A percentile compares a stretch with the other conserved stretches of the same genome.
phyloP scores from a whole-genome alignment of 2,113 vertebrate species.

The Dendrocopos noguchii region DNA sequence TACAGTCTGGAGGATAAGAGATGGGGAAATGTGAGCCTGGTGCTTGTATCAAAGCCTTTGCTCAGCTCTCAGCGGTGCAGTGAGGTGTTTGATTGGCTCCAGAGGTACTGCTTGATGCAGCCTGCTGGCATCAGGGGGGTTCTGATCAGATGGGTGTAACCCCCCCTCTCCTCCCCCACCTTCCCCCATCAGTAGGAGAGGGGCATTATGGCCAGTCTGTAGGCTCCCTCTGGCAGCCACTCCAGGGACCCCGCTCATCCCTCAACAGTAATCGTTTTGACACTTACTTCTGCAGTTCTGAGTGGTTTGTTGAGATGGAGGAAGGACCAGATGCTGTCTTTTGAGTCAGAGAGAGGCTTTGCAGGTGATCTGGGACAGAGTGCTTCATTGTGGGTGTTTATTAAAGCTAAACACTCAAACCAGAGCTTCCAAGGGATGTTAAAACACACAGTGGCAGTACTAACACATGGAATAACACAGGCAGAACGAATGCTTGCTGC shows the following conservation, averaged over 20 bases:
- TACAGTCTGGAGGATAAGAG: too few species aligned
- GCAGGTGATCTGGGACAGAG: neutral
- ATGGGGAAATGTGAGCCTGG: too few species aligned
- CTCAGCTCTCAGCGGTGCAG: neutral
- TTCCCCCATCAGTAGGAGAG: too few species aligned
- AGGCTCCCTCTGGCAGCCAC: neutral
- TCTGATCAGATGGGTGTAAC: neutral
- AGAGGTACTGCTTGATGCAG: neutral
- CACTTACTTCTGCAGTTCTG: neutral
- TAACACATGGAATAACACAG: neutral
- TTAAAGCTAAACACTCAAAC: neutral
- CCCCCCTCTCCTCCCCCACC: neutral
- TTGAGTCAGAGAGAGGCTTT: neutral
- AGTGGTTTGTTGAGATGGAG: neutral
- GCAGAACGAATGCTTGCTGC: neutral
- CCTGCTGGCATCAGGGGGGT: neutral
- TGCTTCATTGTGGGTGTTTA: rapidly evolving
- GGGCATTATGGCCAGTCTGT: neutral
- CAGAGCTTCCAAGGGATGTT: neutral
- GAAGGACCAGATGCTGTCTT: neutral
- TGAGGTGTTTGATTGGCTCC: neutral
- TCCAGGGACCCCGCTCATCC: neutral
- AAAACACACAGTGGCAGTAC: neutral
- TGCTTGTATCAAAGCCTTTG: neutral
- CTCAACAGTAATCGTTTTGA: neutral